Evolutionary conservation across 2,797 vertebrate genomes (phyloP), one percentile per base, ranked within the genome.

Genomic region (Calcarius lapponicus): DNA sequence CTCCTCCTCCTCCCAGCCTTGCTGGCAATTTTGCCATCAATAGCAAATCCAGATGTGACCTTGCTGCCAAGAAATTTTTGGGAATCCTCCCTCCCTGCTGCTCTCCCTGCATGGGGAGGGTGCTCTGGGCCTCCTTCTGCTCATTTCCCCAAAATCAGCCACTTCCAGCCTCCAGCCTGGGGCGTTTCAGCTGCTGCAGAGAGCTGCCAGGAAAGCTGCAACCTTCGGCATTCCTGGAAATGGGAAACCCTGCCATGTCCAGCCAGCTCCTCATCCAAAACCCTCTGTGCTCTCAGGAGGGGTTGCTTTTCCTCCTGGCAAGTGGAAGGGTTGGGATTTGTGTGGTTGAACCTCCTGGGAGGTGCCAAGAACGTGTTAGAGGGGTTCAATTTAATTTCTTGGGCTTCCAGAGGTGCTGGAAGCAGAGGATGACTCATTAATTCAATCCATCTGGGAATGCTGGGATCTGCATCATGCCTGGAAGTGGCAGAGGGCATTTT

Each of bases 241-340:
- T 7, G 72, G 82, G 75, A 73, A 94, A 29, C 22, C 9, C 10
- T 80, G 38, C 34, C 2, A 3, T 15, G 10, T 19, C n/a, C 47
- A 14, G 19, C 66, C 74, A 32, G 20, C 54, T n/a, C 47, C 10
- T 34, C 62, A 11, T 14, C 42, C 56, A 8, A 25, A 20, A 45
- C 31, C 19, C 82, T 66, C 67, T 4, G 0, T 43, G 72, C 16
- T 0, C 0, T 17, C 10, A 25, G 69, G 7, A 42, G n/a, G 51
- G 42, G 25, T 6, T 48, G 53, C 29, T 74, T 57, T 81, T 38
- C 65, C 34, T 80, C 45, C 67, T 38, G 64, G 71, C 67, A 45
- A 26, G 21, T 2, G 15, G 5, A 75, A 85, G 22, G 10, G 12
- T 10, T 64, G 60, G 36, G 31, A 48, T 71, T 71, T 45, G 53